These are phyloP conservation scores for Phoenicopterus ruber DNA, from an alignment of 2,113 vertebrate species.

Conservation along the genomic window DNA sequence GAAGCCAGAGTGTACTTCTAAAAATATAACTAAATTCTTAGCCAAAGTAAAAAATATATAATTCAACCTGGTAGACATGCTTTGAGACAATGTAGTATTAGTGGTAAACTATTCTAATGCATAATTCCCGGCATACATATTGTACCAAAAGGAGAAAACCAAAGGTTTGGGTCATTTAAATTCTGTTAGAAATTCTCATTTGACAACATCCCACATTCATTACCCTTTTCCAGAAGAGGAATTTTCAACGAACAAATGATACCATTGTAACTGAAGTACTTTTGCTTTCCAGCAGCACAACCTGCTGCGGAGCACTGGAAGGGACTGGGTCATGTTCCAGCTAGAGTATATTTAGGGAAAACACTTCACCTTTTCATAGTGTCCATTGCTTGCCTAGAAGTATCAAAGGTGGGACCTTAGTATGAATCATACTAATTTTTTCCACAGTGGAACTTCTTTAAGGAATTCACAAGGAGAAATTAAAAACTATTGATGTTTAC, in stretches of 20 bases:
- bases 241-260: neutral
- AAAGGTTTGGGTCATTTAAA: neutral
- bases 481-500: neutral
- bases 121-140: neutral
- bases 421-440: neutral
- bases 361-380: neutral
- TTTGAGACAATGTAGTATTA: neutral
- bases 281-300: neutral
- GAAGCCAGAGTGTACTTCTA: neutral
- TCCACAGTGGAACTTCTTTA: neutral
- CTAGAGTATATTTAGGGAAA: neutral
- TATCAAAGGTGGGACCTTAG: neutral
- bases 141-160: neutral
- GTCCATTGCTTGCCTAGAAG: neutral
- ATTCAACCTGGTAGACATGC: neutral
- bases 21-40: neutral
- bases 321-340: neutral
- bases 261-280: neutral
- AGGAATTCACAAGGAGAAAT: neutral
- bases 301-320: neutral
- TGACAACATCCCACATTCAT: neutral
- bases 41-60: neutral
- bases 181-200: neutral
- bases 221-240: neutral
- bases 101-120: neutral